Conservation (phyloP, 2,797 vertebrate genomes). For the Mormyrops boulengeri region DNA sequence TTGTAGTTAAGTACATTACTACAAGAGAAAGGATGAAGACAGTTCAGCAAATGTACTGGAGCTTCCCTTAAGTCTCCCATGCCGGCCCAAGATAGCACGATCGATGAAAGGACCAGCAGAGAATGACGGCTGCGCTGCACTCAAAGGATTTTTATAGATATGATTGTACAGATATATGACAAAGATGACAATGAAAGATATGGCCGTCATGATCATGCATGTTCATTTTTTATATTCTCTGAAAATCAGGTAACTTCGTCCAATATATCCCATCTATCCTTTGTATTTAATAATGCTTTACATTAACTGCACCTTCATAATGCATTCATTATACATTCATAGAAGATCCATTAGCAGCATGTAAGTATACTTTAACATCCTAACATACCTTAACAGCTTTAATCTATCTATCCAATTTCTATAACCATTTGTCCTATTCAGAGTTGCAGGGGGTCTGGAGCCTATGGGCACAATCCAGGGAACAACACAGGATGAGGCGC, state of each 20-base stretch:
- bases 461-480: background rate
- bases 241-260: background rate
- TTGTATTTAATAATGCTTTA: background rate
- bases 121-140: background rate
- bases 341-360: background rate
- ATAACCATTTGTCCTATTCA: background rate
- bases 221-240: background rate
- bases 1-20: conserved; percentile 16
- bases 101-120: background rate
- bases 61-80: background rate
- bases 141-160: background rate
- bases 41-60: conserved; percentile 8
- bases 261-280: background rate
- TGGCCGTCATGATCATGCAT: background rate
- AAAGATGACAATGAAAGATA: background rate
- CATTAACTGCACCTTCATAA: background rate
- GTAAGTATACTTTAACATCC: background rate
- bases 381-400: background rate
- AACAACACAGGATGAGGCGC: background rate
- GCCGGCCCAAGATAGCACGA: background rate
- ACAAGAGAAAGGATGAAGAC: conserved; percentile 14
- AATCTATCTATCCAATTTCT: background rate
- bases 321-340: background rate
- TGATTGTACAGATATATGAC: background rate
- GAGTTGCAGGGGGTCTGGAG: background rate